Conservation (phyloP, 2,113 vertebrate species). For the Otolemur garnettii region DNA sequence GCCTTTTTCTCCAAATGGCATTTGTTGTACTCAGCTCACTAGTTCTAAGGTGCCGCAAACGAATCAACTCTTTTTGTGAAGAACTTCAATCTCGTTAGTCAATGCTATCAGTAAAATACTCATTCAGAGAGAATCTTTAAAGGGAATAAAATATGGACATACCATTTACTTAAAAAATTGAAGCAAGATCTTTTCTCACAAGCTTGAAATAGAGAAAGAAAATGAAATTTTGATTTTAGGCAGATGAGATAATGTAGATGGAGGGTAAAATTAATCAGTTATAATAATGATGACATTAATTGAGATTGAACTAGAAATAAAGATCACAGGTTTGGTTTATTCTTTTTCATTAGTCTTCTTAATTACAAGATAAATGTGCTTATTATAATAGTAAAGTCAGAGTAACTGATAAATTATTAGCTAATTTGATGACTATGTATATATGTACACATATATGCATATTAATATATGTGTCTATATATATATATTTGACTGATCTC, state of each 20-base stretch:
- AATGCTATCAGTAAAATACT: background rate
- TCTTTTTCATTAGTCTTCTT: conserved; percentile 14
- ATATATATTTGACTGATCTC: background rate
- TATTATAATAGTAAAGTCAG: conserved; percentile 20
- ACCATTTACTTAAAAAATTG: conserved; percentile 35
- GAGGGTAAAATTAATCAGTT: conserved; percentile 27
- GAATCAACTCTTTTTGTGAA: background rate
- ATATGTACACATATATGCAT: background rate
- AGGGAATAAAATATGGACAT: background rate
- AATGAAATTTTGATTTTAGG: conserved; percentile 36
- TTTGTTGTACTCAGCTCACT: background rate
- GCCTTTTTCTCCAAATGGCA: background rate
- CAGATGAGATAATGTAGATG: background rate
- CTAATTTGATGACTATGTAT: background rate
- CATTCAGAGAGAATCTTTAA: conserved; percentile 56
- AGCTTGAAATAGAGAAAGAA: background rate
- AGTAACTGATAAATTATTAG: background rate
- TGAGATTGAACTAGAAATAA: conserved; percentile 51
- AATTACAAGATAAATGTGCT: conserved; percentile 39
- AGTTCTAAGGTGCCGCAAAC: background rate
- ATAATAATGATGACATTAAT: background rate
- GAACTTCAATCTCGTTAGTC: conserved; percentile 32
- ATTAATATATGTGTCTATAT: background rate
- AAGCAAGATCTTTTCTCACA: background rate
- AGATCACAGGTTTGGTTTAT: conserved; percentile 34